A percentile compares a stretch with the other conserved stretches of the same genome.
phyloP scores from a whole-genome alignment of 2,888 invertebrate genomes.

The Oegoconia quadripuncta region DNA sequence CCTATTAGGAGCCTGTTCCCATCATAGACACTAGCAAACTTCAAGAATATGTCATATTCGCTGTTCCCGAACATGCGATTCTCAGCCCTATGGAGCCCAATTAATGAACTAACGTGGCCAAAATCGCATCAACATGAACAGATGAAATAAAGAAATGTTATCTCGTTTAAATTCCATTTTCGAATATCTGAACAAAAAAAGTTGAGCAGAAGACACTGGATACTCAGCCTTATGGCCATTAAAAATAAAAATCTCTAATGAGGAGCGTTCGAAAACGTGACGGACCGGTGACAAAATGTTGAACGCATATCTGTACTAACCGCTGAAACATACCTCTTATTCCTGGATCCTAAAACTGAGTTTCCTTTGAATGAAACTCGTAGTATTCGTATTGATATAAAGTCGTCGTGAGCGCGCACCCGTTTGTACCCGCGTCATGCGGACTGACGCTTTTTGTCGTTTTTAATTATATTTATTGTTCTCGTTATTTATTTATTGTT shows the following conservation, averaged over 20 bases:
- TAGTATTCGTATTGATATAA: conserved; percentile 52
- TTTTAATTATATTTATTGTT: conserved; percentile 78
- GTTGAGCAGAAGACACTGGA: conserved; percentile 30
- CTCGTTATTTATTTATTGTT: conserved; percentile 75
- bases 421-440: conserved; percentile 66
- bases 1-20: conserved; percentile 24
- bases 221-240: conserved; percentile 44
- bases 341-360: conserved; percentile 28
- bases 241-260: conserved; percentile 67
- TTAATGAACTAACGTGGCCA: conserved; percentile 45
- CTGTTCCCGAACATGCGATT: conserved; percentile 40
- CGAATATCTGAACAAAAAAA: conserved; percentile 46
- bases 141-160: conserved; percentile 59
- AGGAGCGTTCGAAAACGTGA: conserved; percentile 59
- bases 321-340: conserved; percentile 38
- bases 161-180: conserved; percentile 72
- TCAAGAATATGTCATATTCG: conserved; percentile 49
- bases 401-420: conserved; percentile 64
- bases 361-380: conserved; percentile 30
- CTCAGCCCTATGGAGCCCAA: conserved; percentile 48
- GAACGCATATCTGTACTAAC: conserved; percentile 37
- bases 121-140: conserved; percentile 40
- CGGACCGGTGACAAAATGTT: conserved; percentile 68
- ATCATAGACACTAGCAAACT: conserved; percentile 46
- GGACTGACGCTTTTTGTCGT: conserved; percentile 73